Conservation (phyloP, 2,888 invertebrate genomes). For the Griposia aprilina region DNA sequence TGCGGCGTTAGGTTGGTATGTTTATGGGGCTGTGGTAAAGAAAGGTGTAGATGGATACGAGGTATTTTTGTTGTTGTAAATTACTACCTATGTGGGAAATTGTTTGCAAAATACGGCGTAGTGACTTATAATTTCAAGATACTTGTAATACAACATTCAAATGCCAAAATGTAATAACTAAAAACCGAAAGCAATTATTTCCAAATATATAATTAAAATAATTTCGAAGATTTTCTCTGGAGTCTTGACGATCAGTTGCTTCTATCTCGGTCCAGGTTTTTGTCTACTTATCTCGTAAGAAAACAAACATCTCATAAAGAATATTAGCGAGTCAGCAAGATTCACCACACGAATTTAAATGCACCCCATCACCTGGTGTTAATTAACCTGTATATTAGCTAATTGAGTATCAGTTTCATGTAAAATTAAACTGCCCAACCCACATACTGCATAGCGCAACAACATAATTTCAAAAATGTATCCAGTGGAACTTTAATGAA, state of each 20-base stretch:
- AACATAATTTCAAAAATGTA: slow-evolving; percentile 22
- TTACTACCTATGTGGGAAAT: neutral
- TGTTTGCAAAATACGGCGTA: neutral
- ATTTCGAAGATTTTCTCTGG: neutral
- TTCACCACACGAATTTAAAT: neutral
- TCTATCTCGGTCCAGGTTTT: neutral
- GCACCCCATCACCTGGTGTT: neutral
- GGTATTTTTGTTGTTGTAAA: neutral
- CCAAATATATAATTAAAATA: neutral
- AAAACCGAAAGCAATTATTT: neutral
- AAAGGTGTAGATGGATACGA: neutral
- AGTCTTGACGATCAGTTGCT: neutral
- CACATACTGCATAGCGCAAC: neutral
- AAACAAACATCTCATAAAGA: neutral
- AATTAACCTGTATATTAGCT: neutral
- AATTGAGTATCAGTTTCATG: neutral
- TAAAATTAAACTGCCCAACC: neutral
- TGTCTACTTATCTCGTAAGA: neutral
- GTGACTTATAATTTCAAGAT: neutral
- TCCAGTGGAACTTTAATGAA: slow-evolving; percentile 5
- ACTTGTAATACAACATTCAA: neutral
- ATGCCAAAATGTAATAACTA: neutral
- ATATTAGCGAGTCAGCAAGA: neutral
- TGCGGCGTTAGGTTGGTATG: slow-evolving; percentile 35
- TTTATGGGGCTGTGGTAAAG: slow-evolving; percentile 24